Evolutionary conservation across 2,888 invertebrate genomes (phyloP).

Genomic region (Iselma pallidipennis): DNA sequence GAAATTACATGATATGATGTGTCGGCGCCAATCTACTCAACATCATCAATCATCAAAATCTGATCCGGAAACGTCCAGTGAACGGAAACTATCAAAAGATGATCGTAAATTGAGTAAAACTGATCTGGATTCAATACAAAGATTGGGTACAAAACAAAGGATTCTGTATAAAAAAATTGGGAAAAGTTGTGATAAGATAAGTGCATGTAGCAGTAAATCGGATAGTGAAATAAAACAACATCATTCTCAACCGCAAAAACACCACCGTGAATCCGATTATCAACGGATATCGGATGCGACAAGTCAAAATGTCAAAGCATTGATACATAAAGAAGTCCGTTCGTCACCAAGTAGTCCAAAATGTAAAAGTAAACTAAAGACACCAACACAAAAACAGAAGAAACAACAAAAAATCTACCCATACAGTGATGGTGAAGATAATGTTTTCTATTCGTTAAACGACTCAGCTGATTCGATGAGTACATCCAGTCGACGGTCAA

Average conservation of each 20-base stretch:
- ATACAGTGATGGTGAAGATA: slow-evolving; percentile 62
- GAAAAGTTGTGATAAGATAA: slow-evolving; percentile 56
- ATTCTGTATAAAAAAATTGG: slow-evolving; percentile 56
- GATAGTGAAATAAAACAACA: slow-evolving; percentile 41
- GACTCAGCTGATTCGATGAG: slow-evolving; percentile 63
- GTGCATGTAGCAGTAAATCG: slow-evolving; percentile 41
- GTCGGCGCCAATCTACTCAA: slow-evolving; percentile 44
- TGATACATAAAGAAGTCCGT: slow-evolving; percentile 57
- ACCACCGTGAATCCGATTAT: slow-evolving; percentile 58
- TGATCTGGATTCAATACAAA: slow-evolving; percentile 48
- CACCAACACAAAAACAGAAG: slow-evolving; percentile 39
- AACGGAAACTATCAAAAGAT: slow-evolving; percentile 52
- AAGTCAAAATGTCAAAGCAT: slow-evolving; percentile 58
- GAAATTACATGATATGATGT: slow-evolving; percentile 56
- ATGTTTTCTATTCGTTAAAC: slow-evolving; percentile 58
- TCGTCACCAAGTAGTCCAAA: slow-evolving; percentile 53
- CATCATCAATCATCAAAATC: slow-evolving; percentile 42
- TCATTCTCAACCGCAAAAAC: slow-evolving; percentile 41
- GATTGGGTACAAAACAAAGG: slow-evolving; percentile 46
- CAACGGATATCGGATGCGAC: slow-evolving; percentile 63
- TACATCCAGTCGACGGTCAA: slow-evolving; percentile 62
- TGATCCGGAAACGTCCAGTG: slow-evolving; percentile 42
- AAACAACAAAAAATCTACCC: slow-evolving; percentile 57
- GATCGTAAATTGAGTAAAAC: slow-evolving; percentile 56
- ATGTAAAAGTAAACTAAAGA: slow-evolving; percentile 47